Conservation (phyloP, 2,113 vertebrate species). For the Gobius niger region DNA sequence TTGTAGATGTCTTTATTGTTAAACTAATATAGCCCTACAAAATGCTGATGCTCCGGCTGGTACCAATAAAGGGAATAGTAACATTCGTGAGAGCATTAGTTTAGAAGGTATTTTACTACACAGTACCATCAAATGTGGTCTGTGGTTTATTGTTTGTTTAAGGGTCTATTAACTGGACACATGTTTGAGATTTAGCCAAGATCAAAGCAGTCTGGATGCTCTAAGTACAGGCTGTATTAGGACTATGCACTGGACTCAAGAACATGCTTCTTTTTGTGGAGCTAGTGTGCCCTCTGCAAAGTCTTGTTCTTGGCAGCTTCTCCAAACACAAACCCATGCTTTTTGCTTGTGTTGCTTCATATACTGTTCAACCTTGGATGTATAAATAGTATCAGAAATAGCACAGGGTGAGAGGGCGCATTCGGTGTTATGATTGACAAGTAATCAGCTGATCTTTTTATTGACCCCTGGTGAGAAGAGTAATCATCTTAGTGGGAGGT, state of each 20-base stretch:
- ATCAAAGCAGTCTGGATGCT: background rate
- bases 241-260: background rate
- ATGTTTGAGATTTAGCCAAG: background rate
- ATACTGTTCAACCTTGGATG: background rate
- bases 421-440: background rate
- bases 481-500: background rate
- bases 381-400: background rate
- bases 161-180: background rate
- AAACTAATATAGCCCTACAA: too few species aligned
- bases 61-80: too few species aligned
- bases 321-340: background rate
- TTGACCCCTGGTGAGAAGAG: background rate
- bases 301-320: background rate
- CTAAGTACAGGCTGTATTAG: background rate
- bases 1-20: too few species aligned
- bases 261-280: background rate
- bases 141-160: background rate
- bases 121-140: background rate
- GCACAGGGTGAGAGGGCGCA: background rate
- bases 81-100: too few species aligned
- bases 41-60: too few species aligned
- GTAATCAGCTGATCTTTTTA: background rate
- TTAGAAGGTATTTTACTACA: background rate
- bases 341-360: background rate
- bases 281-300: background rate